Evolutionary conservation across 2,888 invertebrate genomes (phyloP).

Genomic region (Aleiodes alternator): DNA sequence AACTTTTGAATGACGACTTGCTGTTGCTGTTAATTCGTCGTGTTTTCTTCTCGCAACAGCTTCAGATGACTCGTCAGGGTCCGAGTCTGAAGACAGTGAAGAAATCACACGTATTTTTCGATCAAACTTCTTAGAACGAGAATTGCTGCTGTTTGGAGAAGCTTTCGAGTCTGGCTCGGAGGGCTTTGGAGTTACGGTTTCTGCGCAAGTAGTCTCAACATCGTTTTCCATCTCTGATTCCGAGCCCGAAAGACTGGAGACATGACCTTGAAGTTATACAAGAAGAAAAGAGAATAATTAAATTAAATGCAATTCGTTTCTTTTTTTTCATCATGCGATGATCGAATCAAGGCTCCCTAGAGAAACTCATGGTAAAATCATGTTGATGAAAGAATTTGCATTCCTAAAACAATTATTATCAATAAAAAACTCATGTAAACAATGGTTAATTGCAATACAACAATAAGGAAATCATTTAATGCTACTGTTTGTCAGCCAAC

Average conservation of each 20-base stretch:
- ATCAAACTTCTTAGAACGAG: conserved; percentile 57
- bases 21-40: conserved; percentile 62
- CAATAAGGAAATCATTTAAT: no score
- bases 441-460: no score
- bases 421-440: no score
- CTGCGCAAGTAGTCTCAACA: conserved; percentile 66
- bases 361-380: no score
- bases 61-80: conserved; percentile 47
- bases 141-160: conserved; percentile 28
- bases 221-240: conserved; percentile 77
- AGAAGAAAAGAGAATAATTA: conserved; percentile 12
- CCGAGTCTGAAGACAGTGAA: conserved; percentile 54
- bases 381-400: no score
- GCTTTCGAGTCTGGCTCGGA: conserved; percentile 52
- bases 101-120: conserved; percentile 57
- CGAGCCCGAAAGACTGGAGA: conserved; percentile 83
- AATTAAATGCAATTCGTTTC: background rate
- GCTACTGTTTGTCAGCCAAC: no score
- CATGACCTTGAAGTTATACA: conserved; percentile 75
- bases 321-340: no score
- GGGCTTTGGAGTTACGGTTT: conserved; percentile 68
- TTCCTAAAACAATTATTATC: no score
- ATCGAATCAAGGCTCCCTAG: no score
- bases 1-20: conserved; percentile 83
- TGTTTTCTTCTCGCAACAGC: conserved; percentile 61